Evolutionary conservation across 2,113 vertebrate genomes (phyloP).

Genomic region (Protobothrops flavoviridis): DNA sequence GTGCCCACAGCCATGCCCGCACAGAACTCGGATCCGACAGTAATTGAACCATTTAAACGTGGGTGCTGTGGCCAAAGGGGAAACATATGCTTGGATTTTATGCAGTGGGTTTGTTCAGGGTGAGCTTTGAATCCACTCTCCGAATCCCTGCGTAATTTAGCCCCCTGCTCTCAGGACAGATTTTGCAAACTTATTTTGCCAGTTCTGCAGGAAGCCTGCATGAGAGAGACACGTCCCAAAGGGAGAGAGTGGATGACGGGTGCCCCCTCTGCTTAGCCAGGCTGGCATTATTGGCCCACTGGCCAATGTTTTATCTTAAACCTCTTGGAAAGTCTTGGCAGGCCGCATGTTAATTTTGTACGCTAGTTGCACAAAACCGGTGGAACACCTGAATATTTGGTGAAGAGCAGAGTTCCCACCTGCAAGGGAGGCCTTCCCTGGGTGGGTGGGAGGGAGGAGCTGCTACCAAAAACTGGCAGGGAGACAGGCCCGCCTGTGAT

Average conservation of each 20-base stretch:
- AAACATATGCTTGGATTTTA: constrained; percentile 69
- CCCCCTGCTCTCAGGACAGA: background rate
- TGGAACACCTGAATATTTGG: background rate
- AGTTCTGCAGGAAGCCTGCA: background rate
- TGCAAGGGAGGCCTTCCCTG: background rate
- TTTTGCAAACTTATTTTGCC: background rate
- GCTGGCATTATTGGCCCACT: background rate
- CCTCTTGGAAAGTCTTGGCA: background rate
- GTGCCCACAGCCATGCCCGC: constrained; percentile 68
- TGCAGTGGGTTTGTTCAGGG: constrained; percentile 30
- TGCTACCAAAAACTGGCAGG: background rate
- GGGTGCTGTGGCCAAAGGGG: constrained; percentile 54
- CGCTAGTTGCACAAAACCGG: background rate
- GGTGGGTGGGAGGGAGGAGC: background rate
- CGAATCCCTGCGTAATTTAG: too few species aligned
- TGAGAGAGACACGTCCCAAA: background rate
- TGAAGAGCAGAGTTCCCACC: background rate
- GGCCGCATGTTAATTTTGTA: background rate
- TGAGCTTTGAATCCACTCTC: background rate
- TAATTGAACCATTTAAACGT: constrained; percentile 53
- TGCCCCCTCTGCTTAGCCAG: background rate
- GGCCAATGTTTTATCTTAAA: background rate
- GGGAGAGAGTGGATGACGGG: background rate
- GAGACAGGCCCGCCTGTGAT: background rate
- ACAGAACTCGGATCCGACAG: constrained; percentile 54